These are phyloP conservation scores for Trichopoda pennipes DNA, from an alignment of 2,888 invertebrate genomes.

Conservation along the genomic window DNA sequence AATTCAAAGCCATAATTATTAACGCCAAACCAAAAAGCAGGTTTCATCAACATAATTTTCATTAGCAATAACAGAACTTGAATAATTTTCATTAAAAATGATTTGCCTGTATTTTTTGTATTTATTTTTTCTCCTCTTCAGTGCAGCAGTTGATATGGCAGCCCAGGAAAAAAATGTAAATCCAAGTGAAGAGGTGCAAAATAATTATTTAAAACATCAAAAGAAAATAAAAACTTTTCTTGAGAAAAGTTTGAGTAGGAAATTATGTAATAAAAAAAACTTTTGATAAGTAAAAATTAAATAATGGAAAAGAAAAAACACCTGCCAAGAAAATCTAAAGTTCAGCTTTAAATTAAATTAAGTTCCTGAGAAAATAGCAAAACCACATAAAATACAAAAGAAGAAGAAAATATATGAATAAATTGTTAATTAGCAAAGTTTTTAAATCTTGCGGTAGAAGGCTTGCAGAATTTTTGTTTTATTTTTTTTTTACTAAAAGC, in stretches of 20 bases:
- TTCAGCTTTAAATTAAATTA: constrained; percentile 66
- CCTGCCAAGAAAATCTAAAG: constrained; percentile 64
- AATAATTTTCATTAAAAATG: constrained; percentile 45
- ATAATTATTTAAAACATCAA: constrained; percentile 67
- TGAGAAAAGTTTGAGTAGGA: constrained; percentile 50
- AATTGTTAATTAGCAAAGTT: constrained; percentile 71
- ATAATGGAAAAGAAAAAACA: constrained; percentile 36
- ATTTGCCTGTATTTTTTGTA: constrained; percentile 14
- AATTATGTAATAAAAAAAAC: constrained; percentile 53
- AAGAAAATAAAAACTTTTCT: constrained; percentile 54
- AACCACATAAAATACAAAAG: neutral
- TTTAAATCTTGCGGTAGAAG: constrained; percentile 25
- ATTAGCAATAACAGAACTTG: constrained; percentile 45
- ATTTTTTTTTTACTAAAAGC: too few relatives aligned
- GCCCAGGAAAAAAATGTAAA: constrained; percentile 1
- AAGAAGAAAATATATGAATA: constrained; percentile 25
- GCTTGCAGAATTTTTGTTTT: too few relatives aligned
- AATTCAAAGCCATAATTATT: constrained; percentile 13
- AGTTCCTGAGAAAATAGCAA: constrained; percentile 35
- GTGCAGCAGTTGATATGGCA: constrained; percentile 46
- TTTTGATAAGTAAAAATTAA: constrained; percentile 47
- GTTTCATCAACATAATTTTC: constrained; percentile 48
- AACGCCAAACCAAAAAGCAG: constrained; percentile 32
- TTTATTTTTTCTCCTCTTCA: constrained; percentile 7
- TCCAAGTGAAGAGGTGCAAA: constrained; percentile 59